Conservation (phyloP, 2,797 vertebrate genomes). For the Petrocephalus schoutedeni region DNA sequence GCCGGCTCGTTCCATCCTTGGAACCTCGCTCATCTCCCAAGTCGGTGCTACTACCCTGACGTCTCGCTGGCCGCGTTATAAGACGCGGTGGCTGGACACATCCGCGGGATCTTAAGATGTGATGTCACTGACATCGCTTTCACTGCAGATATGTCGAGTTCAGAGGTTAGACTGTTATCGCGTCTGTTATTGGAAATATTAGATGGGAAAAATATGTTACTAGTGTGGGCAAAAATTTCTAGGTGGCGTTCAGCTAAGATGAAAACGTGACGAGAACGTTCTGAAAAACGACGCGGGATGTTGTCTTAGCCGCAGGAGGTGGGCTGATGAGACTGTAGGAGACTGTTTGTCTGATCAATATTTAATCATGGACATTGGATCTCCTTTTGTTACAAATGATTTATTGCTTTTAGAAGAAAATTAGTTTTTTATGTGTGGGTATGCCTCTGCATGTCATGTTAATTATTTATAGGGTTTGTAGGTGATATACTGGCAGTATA, state of each 20-base stretch:
- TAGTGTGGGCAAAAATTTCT: not conserved
- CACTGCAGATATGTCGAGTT: not conserved
- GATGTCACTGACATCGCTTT: not conserved
- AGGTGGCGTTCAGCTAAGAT: not conserved
- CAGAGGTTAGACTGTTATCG: not conserved
- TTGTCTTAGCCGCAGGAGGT: not conserved
- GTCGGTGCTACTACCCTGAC: not conserved
- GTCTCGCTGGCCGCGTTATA: not conserved
- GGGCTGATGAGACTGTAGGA: not conserved
- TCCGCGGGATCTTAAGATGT: not conserved
- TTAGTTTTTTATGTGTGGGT: not conserved
- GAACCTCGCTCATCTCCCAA: not conserved
- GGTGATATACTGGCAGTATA: not conserved
- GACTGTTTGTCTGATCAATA: slow-evolving; percentile 7
- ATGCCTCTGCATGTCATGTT: not conserved
- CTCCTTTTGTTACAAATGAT: not conserved
- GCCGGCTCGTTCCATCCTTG: not conserved
- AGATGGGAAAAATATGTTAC: not conserved
- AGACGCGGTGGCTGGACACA: not conserved
- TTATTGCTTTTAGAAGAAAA: not conserved
- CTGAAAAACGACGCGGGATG: not conserved
- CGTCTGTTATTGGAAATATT: not conserved
- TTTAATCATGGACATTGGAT: slow-evolving; percentile 16
- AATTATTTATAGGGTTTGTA: not conserved
- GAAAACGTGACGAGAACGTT: not conserved